A percentile compares a stretch with the other conserved stretches of the same genome.
phyloP scores from a whole-genome alignment of 2,797 vertebrate genomes.

The Tolypeutes matacus region DNA sequence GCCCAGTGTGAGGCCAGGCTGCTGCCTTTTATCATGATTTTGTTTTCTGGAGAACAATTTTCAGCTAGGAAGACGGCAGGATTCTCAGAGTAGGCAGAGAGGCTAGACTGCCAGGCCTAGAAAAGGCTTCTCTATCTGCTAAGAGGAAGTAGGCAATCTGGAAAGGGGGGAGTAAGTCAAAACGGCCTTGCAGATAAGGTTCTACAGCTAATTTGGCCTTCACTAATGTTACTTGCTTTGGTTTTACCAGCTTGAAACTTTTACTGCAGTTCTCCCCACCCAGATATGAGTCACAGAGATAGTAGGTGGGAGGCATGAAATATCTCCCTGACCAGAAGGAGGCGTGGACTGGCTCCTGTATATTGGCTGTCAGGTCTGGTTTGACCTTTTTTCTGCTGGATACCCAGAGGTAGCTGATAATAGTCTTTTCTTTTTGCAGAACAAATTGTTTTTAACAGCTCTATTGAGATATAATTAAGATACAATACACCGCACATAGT shows the following conservation, averaged over 20 bases:
- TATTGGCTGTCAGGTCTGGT: neutral
- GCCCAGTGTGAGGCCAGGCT: neutral
- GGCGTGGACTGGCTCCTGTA: neutral
- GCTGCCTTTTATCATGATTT: conserved; percentile 39
- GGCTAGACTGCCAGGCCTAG: neutral
- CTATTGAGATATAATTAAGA: neutral
- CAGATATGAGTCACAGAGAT: conserved; percentile 40
- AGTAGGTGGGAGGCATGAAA: neutral
- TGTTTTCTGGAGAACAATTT: conserved; percentile 32
- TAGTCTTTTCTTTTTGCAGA: neutral
- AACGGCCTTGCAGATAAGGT: neutral
- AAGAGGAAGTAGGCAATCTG: neutral
- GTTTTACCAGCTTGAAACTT: conserved; percentile 21
- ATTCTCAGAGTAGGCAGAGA: conserved; percentile 34
- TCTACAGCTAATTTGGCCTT: neutral
- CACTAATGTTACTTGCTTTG: neutral
- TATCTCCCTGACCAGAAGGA: neutral
- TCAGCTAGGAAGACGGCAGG: conserved; percentile 49
- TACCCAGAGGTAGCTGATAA: neutral
- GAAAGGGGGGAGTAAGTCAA: neutral
- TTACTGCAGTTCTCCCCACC: neutral
- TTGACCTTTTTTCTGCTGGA: neutral
- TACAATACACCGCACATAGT: neutral
- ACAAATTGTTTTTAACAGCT: neutral
- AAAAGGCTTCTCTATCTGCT: neutral